These are phyloP conservation scores for Melinaea menophilus DNA, from an alignment of 2,888 invertebrate species.

Conservation along the genomic window DNA sequence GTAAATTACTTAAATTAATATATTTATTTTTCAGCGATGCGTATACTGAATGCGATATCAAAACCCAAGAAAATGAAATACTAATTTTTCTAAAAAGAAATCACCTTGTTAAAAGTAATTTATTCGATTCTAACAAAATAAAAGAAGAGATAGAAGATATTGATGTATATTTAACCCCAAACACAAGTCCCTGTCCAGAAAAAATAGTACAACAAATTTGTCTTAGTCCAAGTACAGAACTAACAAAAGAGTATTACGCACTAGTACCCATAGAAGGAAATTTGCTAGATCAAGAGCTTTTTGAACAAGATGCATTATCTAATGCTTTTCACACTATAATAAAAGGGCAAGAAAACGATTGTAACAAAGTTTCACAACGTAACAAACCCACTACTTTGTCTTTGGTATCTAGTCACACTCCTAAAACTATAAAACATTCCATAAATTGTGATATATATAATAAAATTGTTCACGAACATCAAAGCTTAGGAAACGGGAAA, in stretches of 20 bases:
- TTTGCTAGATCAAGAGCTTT: constrained; percentile 70
- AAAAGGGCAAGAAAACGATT: constrained; percentile 51
- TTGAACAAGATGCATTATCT: constrained; percentile 73
- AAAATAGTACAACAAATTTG: constrained; percentile 47
- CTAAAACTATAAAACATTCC: constrained; percentile 64
- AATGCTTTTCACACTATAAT: constrained; percentile 71
- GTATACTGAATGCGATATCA: constrained; percentile 71
- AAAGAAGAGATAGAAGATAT: constrained; percentile 57
- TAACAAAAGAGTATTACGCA: constrained; percentile 66
- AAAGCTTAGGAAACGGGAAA: constrained; percentile 14
- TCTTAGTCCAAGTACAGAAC: constrained; percentile 63
- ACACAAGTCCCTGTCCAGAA: constrained; percentile 60
- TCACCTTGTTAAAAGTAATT: constrained; percentile 32
- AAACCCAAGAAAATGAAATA: constrained; percentile 70
- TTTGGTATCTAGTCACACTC: constrained; percentile 63
- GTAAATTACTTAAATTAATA: no score
- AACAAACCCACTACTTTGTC: constrained; percentile 61
- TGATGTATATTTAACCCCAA: constrained; percentile 70
- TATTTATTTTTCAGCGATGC: constrained; percentile 58
- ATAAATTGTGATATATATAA: constrained; percentile 60
- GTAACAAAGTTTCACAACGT: constrained; percentile 43
- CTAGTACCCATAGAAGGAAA: constrained; percentile 60
- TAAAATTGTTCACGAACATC: constrained; percentile 21
- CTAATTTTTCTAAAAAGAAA: constrained; percentile 61
- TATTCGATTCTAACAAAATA: constrained; percentile 38